Conservation (phyloP, 2,888 invertebrate genomes). For the Geotrupes spiniger region DNA sequence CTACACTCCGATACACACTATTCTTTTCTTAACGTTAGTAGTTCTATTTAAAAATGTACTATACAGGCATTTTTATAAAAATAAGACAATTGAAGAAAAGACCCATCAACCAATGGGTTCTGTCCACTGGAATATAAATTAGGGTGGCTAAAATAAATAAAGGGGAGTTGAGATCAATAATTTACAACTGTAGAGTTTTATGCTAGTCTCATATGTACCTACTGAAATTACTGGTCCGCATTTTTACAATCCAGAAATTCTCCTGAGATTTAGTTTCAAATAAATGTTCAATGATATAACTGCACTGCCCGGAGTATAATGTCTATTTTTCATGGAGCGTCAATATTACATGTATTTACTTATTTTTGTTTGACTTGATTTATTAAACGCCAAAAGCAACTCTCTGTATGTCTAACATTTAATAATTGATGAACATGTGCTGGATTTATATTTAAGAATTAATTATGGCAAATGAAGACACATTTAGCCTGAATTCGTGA, state of each 20-base stretch:
- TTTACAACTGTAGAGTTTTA: conserved; percentile 46
- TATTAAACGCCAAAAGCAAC: too few relatives aligned
- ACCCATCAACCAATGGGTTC: conserved; percentile 36
- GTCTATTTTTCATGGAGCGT: conserved; percentile 23
- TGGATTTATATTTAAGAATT: too few relatives aligned
- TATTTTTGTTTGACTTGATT: conserved; percentile 5
- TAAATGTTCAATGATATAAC: conserved; percentile 47
- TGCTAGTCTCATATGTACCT: conserved; percentile 43
- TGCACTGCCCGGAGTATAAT: conserved; percentile 25
- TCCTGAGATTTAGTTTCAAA: conserved; percentile 45
- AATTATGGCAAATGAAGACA: too few relatives aligned
- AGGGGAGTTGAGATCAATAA: conserved; percentile 48
- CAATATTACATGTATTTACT: conserved; percentile 7
- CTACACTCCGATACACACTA: too few relatives aligned
- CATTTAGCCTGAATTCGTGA: too few relatives aligned
- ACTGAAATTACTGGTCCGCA: conserved; percentile 45
- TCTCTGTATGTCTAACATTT: too few relatives aligned
- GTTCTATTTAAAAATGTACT: too few relatives aligned
- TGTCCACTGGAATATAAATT: conserved; percentile 44
- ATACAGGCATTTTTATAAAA: too few relatives aligned
- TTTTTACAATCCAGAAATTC: conserved; percentile 47
- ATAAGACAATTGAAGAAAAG: too few relatives aligned
- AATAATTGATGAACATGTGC: too few relatives aligned
- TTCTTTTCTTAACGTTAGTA: too few relatives aligned
- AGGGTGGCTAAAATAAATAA: conserved; percentile 50